Evolutionary conservation across 2,888 invertebrate genomes (phyloP).

Genomic region (Parapristionchus giblindavisi): DNA sequence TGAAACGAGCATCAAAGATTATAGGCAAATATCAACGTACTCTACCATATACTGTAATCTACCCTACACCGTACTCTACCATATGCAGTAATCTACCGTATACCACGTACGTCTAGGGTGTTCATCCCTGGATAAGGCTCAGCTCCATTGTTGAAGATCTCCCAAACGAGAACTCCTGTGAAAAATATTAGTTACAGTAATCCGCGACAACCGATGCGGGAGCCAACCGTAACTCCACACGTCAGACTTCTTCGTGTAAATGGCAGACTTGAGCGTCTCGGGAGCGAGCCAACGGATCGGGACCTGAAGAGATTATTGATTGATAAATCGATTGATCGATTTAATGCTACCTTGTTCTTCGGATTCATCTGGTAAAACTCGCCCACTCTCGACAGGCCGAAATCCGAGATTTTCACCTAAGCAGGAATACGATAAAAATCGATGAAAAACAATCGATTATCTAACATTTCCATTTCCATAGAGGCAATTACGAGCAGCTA

Average conservation of each 20-base stretch:
- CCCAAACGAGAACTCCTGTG: conserved; percentile 33
- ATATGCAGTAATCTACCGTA: too few relatives aligned
- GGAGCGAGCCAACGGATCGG: conserved; percentile 45
- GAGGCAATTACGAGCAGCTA: conserved; percentile 53
- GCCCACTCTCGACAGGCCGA: conserved; percentile 46
- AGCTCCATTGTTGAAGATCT: conserved; percentile 35
- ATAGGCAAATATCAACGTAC: too few relatives aligned
- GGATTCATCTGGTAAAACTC: conserved; percentile 36
- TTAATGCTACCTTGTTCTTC: conserved; percentile 31
- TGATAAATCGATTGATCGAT: neutral
- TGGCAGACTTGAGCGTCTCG: conserved; percentile 38
- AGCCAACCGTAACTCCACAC: conserved; percentile 39
- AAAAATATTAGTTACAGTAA: too few relatives aligned
- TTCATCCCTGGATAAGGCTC: conserved; percentile 34
- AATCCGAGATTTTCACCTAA: conserved; percentile 54
- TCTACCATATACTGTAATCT: too few relatives aligned
- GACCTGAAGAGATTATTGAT: conserved; percentile 16
- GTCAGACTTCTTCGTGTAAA: conserved; percentile 39
- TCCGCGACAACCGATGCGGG: neutral
- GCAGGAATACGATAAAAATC: too few relatives aligned
- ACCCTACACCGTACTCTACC: too few relatives aligned
- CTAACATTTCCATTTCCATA: conserved; percentile 40
- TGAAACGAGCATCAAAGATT: too few relatives aligned
- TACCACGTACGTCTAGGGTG: conserved; percentile 14
- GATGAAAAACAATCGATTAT: too few relatives aligned